phyloP scores from a whole-genome alignment of 2,888 invertebrate genomes.

The Gryllus longicercus region DNA sequence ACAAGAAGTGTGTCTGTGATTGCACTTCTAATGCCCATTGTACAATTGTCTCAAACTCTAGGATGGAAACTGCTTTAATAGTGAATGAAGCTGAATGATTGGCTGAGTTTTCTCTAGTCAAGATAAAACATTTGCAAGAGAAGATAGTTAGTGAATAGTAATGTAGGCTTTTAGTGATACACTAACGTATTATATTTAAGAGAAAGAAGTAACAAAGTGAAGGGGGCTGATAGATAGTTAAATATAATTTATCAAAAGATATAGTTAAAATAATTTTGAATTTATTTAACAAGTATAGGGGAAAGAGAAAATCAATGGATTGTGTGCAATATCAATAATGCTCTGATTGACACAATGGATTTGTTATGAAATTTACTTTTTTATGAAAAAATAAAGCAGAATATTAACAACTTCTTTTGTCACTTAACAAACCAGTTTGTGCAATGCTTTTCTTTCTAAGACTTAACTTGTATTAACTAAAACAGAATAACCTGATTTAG shows the following conservation, averaged over 20 bases:
- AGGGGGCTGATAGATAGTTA: constrained; percentile 25
- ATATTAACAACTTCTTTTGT: constrained; percentile 23
- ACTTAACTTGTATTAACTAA: neutral
- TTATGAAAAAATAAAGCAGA: constrained; percentile 24
- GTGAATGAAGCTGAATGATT: constrained; percentile 4
- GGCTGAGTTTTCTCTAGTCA: constrained; percentile 27
- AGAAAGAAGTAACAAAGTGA: constrained; percentile 26
- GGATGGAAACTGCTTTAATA: constrained; percentile 17
- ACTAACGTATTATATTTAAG: constrained; percentile 27
- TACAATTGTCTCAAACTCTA: constrained; percentile 11
- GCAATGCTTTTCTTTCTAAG: constrained; percentile 3
- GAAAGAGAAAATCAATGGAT: constrained; percentile 1
- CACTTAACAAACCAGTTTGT: constrained; percentile 21
- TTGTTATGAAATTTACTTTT: constrained; percentile 19
- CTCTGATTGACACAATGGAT: constrained; percentile 27
- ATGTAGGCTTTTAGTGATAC: constrained; percentile 27
- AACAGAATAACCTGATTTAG: neutral
- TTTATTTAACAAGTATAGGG: neutral
- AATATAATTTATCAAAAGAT: constrained; percentile 18
- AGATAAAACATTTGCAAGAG: constrained; percentile 23
- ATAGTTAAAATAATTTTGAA: constrained; percentile 18
- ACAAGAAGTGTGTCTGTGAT: too few relatives aligned
- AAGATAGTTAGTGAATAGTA: constrained; percentile 29
- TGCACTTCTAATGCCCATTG: constrained; percentile 1
- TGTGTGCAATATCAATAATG: constrained; percentile 29